Evolutionary conservation across 2,888 invertebrate species (phyloP).

Genomic region (Pedicia rivosa): DNA sequence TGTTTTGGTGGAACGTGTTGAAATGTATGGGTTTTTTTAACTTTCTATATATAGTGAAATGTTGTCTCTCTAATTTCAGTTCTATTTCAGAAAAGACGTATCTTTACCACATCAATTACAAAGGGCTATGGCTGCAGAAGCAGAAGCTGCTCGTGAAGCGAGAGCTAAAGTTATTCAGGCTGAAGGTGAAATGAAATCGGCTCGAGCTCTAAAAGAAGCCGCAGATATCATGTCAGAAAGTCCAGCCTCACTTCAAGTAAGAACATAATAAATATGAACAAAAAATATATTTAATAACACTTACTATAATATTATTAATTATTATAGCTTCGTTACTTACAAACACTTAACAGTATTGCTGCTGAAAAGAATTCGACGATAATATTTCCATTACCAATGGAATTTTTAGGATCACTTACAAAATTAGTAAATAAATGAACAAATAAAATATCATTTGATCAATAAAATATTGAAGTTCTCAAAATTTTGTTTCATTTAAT

Average conservation of each 20-base stretch:
- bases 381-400: conserved; percentile 84
- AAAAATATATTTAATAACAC: too few relatives aligned
- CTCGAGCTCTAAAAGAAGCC: conserved; percentile 65
- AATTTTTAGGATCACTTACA: conserved; percentile 35
- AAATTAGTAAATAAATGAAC: too few relatives aligned
- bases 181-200: conserved; percentile 70
- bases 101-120: conserved; percentile 60
- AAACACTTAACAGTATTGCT: conserved; percentile 81
- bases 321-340: conserved; percentile 77
- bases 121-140: conserved; percentile 71
- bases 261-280: conserved; percentile 8
- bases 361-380: conserved; percentile 93
- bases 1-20: conserved; percentile 84
- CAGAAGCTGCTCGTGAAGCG: conserved; percentile 66
- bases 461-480: too few relatives aligned
- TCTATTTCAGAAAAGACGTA: conserved; percentile 49
- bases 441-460: too few relatives aligned
- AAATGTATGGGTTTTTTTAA: conserved; percentile 52
- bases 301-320: too few relatives aligned
- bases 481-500: too few relatives aligned
- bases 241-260: conserved; percentile 40
- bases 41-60: neutral
- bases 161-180: conserved; percentile 66
- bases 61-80: neutral
- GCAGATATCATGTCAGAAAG: conserved; percentile 63